A percentile compares a stretch with the other conserved stretches of the same genome.
Conservation (phyloP, 2,113 vertebrate species). For the Seriola dumerili region DNA sequence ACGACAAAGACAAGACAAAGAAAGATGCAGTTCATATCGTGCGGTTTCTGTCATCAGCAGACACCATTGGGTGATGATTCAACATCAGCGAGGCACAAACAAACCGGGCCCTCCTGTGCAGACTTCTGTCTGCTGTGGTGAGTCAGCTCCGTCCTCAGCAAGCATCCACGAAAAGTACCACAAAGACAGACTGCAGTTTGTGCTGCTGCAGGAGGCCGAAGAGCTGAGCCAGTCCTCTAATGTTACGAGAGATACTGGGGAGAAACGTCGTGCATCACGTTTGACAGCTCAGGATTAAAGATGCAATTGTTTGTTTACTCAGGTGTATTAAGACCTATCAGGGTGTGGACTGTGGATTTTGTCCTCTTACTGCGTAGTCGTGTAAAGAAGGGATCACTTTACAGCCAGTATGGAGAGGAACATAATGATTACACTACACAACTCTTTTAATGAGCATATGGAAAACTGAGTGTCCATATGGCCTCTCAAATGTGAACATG, state of each 20-base stretch:
- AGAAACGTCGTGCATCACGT: constrained; percentile 11
- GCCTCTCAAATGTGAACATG: not conserved
- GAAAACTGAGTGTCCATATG: not conserved
- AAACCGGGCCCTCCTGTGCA: constrained; percentile 42
- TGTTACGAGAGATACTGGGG: constrained; percentile 10
- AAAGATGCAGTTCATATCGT: not conserved
- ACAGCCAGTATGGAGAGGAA: not conserved
- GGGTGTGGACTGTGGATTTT: not conserved
- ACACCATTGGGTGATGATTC: constrained; percentile 46
- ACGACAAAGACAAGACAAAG: not conserved
- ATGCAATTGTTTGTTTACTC: constrained; percentile 2
- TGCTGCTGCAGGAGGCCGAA: constrained; percentile 53
- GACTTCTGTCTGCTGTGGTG: constrained; percentile 71
- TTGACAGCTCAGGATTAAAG: constrained; percentile 4
- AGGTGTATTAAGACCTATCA: not conserved
- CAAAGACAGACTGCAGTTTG: constrained; percentile 47
- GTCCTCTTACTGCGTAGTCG: not conserved
- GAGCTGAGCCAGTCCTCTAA: constrained; percentile 21
- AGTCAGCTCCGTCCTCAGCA: constrained; percentile 71
- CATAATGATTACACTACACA: not conserved
- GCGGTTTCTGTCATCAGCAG: constrained; percentile 33
- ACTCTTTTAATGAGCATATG: not conserved
- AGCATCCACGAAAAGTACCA: constrained; percentile 46
- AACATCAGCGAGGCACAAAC: constrained; percentile 48
- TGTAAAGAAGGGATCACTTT: not conserved